These are phyloP conservation scores for Eubucco bourcierii DNA, from an alignment of 2,113 vertebrate species.

Conservation along the genomic window DNA sequence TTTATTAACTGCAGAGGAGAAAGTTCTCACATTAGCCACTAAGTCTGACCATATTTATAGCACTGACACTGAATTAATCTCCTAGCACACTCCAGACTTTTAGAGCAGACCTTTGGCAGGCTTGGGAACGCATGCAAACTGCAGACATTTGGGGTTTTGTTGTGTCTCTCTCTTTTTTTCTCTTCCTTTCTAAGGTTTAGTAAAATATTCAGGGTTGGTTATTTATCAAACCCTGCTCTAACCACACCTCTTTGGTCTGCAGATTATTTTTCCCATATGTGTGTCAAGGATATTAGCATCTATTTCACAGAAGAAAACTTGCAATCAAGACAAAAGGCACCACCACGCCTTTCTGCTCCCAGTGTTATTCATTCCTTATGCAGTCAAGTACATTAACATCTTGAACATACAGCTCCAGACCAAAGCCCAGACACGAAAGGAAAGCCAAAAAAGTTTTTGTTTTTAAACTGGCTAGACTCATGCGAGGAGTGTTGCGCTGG, in stretches of 20 bases:
- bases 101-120: neutral
- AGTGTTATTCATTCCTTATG: neutral
- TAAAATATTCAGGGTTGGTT: neutral
- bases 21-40: neutral
- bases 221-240: neutral
- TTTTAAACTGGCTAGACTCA: conserved; percentile 52
- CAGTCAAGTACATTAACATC: neutral
- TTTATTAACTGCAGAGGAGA: neutral
- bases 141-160: neutral
- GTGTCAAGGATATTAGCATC: neutral
- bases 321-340: neutral
- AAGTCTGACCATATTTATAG: neutral
- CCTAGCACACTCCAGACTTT: neutral
- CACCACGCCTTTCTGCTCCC: neutral
- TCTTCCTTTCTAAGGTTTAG: neutral
- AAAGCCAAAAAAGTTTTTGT: conserved; percentile 45
- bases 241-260: conserved; percentile 7
- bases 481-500: conserved; percentile 16
- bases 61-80: neutral
- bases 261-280: neutral
- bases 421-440: conserved; percentile 23
- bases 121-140: neutral
- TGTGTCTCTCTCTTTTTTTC: no score
- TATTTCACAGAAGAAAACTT: neutral
- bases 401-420: neutral